Evolutionary conservation across 1,140 invertebrate genomes (phyloP).

Genomic region (Bombyx mandarina): DNA sequence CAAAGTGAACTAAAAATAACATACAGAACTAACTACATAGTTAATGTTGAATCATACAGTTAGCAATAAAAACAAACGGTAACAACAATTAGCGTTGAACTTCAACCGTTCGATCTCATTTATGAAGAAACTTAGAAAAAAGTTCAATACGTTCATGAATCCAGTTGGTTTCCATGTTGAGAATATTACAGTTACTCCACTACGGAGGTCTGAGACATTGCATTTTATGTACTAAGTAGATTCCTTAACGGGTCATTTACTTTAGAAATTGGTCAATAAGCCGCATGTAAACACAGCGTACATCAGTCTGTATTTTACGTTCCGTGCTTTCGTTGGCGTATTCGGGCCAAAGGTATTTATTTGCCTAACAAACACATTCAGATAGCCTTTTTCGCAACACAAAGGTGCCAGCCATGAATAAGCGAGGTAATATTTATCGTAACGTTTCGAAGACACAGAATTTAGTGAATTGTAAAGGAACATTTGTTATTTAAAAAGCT

Average conservation of each 20-base stretch:
- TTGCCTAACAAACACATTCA: slow-evolving; percentile 40
- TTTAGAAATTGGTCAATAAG: slow-evolving; percentile 27
- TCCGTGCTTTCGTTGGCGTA: slow-evolving; percentile 33
- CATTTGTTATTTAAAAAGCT: slow-evolving; percentile 30
- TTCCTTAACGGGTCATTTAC: slow-evolving; percentile 26
- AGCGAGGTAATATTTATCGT: slow-evolving; percentile 14
- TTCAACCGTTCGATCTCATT: too few species aligned
- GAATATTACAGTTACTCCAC: too few species aligned
- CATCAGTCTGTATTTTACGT: slow-evolving; percentile 27
- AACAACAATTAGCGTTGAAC: too few species aligned
- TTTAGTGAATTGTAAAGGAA: slow-evolving; percentile 44
- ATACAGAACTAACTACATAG: too few species aligned
- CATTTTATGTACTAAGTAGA: not conserved
- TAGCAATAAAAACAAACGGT: too few species aligned
- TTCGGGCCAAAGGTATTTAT: slow-evolving; percentile 55
- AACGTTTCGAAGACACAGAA: slow-evolving; percentile 25
- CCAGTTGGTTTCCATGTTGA: too few species aligned
- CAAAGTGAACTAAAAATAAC: too few species aligned
- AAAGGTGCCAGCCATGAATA: slow-evolving; percentile 22
- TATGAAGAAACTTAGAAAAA: too few species aligned
- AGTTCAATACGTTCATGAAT: too few species aligned
- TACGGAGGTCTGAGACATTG: not conserved
- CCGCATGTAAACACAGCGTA: slow-evolving; percentile 19
- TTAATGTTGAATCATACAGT: too few species aligned
- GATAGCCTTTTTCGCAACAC: slow-evolving; percentile 36